Base-by-base conservation (phyloP, 2,113 vertebrate genomes). In the Myxocyprinus asiaticus region DNA sequence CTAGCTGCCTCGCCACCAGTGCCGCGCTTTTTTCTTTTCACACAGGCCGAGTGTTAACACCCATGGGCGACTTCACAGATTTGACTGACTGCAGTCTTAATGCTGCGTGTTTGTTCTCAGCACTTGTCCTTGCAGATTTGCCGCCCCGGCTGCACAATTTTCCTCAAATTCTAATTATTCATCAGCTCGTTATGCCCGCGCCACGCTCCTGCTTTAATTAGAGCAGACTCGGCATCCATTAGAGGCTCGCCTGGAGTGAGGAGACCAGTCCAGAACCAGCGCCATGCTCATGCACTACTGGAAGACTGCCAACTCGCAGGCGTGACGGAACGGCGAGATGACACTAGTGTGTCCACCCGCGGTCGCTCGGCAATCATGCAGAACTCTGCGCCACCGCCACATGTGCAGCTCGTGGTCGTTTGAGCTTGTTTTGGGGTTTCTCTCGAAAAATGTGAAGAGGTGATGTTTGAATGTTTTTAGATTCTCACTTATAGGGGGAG, bases 101-200 rank as follows among this genome's bases (percentile, higher is more conserved):
- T 96, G 93, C 91, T 91, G 90, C 92, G 89, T 94, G 95, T 94
- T 95, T 88, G 91, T 94, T 96, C 95, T 94, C 95, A 95, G 94
- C 94, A 94, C 94, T 96, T 96, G 95, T 96, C 95, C 95, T 91
- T 95, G 94, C 93, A 95, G 91, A 97, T 97, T 97, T 96, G 94
- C 92, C 91, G 90, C 91, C 91, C 89, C 87, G 90, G 89, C 91
- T 94, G 93, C 92, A 94, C 93, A 94, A 93, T 92, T 92, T 66
- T 87, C 86, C 65, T 89, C 90, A 88, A 88, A 91, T 92, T 91
- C 87, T 93, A 93, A 93, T 94, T 93, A 94, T 93, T 92, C 92
- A 90, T 92, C 91, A 91, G 90, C 92, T 92, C 88, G 87, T 93
- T 93, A 92, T 89, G 91, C 86, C 81, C 47, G 65, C 22, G 33